Percentiles rank a stretch among this genome's conserved stretches.
These are phyloP conservation scores for Diorhabda sublineata DNA, from an alignment of 1,140 invertebrate species.

Conservation along the genomic window DNA sequence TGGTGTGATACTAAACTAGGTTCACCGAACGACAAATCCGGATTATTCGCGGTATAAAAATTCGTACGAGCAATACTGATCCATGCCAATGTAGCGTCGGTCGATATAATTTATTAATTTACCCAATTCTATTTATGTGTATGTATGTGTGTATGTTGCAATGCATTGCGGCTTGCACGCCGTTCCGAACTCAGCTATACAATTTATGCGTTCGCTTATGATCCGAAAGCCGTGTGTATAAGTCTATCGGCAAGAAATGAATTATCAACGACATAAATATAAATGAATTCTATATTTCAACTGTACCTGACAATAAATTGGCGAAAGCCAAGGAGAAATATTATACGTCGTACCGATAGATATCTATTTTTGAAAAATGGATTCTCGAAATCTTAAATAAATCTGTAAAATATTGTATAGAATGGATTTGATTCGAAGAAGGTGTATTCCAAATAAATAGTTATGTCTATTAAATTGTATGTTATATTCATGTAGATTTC, in stretches of 20 bases:
- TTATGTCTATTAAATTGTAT: no score
- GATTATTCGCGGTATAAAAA: slow-evolving; percentile 2
- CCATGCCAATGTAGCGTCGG: neutral
- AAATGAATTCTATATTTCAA: slow-evolving; percentile 38
- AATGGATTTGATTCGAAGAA: no score
- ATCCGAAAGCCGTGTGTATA: slow-evolving; percentile 22
- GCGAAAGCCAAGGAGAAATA: slow-evolving; percentile 28
- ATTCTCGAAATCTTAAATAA: neutral
- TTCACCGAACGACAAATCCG: neutral
- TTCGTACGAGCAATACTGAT: slow-evolving; percentile 11
- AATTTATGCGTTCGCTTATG: slow-evolving; percentile 30
- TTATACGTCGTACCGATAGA: slow-evolving; percentile 4
- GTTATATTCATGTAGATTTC: no score
- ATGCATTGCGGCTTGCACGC: slow-evolving; percentile 7
- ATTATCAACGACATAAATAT: slow-evolving; percentile 34
- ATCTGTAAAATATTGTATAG: neutral
- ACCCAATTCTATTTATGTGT: slow-evolving; percentile 29
- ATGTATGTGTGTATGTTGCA: slow-evolving; percentile 10
- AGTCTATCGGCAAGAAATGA: slow-evolving; percentile 30
- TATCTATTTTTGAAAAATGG: slow-evolving; percentile 16
- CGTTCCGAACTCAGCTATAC: slow-evolving; percentile 5
- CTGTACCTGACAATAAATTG: slow-evolving; percentile 36
- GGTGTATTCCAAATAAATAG: no score
- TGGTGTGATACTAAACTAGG: no score
- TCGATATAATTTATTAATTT: slow-evolving; percentile 26